Evolutionary conservation across 2,797 vertebrate genomes (phyloP), one percentile per base, ranked within the genome.

Genomic region (Potorous gilbertii): DNA sequence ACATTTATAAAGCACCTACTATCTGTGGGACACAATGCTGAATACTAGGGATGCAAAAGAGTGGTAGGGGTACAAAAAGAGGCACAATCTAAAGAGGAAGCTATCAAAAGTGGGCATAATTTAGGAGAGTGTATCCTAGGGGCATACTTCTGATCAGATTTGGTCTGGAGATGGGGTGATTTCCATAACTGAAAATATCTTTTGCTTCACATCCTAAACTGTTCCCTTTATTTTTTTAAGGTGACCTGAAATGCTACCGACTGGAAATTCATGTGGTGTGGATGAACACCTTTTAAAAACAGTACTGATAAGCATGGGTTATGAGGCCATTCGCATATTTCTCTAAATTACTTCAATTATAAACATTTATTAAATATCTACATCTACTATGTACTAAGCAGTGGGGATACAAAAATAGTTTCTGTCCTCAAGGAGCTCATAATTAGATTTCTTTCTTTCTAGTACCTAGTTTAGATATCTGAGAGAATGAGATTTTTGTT

Each of bases 271-370:
- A 28, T 56, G 90, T 90, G 46, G 46, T 40, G 16, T 46, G 21
- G 50, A 66, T 3, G 91, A 55, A 9, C 16, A n/a, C 93, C 95
- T 94, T 91, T 92, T 28, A 94, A 93, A 95, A 90, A 91, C 10
- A 87, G 46, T 40, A n/a, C n/a, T 27, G 74, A 87, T 27, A 81
- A 46, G 21, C 74, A 81, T 46, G 21, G 6, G 40, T 87, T 87
- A 50, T 21, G 9, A 50, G 74, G 10, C 40, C 21, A 46, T 6
- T 27, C 21, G 24, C n/a, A 87, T 50, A 46, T 46, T 87, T 87
- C 74, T 87, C 74, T 46, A 27, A 87, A 50, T 87, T 46, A 87
- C 24, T 87, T 87, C 40, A 87, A 1, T 87, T 50, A 46, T 46
- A 87, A 87, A 46, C 40, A 87, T 27, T 81, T 81, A 27, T 81